A percentile compares a stretch with the other conserved stretches of the same genome.
Evolutionary conservation across 92 coral and sea anemone genomes (phyloP).

Genomic region (Paramuricea clavata): DNA sequence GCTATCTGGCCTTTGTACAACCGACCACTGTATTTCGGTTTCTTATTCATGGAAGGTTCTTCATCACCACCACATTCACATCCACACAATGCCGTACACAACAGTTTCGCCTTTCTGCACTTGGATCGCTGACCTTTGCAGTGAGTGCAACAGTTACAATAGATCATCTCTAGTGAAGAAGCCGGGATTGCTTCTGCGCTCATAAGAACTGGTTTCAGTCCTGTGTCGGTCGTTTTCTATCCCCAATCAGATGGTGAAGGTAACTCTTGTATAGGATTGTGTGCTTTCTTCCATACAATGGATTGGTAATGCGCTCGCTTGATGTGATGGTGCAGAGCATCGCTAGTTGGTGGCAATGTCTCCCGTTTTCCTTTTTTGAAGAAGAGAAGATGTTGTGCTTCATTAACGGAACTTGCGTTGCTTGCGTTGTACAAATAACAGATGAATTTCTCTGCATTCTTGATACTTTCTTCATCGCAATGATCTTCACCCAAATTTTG

Average conservation of each 20-base stretch:
- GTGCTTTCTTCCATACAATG: conserved; percentile 58
- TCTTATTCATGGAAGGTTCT: conserved; percentile 5
- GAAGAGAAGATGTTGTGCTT: conserved; percentile 58
- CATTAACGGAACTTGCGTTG: conserved; percentile 44
- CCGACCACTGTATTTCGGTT: background rate
- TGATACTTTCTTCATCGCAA: conserved; percentile 34
- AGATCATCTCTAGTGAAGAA: conserved; percentile 20
- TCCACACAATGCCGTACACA: conserved; percentile 24
- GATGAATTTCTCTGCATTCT: conserved; percentile 53
- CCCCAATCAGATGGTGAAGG: conserved; percentile 59
- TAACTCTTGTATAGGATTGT: conserved; percentile 51
- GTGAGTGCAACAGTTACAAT: conserved; percentile 22
- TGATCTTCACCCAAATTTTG: conserved; percentile 52
- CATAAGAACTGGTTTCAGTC: conserved; percentile 39
- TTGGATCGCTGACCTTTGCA: conserved; percentile 28
- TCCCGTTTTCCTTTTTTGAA: conserved; percentile 52
- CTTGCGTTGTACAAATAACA: conserved; percentile 40
- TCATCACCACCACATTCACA: conserved; percentile 23
- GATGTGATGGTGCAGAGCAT: conserved; percentile 61
- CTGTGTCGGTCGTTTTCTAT: conserved; percentile 43
- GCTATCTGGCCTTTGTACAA: no score
- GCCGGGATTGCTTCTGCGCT: conserved; percentile 2
- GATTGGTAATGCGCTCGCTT: conserved; percentile 64
- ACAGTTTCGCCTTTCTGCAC: conserved; percentile 25
- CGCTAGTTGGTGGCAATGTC: conserved; percentile 66